These are phyloP conservation scores for Patella ulyssiponensis DNA, from an alignment of 2,888 invertebrate genomes.

Conservation along the genomic window DNA sequence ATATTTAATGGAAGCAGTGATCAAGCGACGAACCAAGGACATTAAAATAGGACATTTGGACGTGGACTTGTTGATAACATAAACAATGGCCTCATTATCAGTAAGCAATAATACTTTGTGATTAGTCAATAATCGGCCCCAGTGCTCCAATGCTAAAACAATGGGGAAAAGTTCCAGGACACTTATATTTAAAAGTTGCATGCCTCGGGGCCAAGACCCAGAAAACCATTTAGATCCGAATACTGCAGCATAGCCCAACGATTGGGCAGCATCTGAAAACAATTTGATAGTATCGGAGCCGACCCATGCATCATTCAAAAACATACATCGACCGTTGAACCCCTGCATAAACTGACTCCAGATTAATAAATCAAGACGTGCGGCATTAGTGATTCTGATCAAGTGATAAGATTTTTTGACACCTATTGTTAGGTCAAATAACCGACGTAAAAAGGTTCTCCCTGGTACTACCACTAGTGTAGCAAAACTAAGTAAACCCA, in stretches of 20 bases:
- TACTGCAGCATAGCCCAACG: slow-evolving; percentile 17
- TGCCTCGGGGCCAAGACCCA: slow-evolving; percentile 1
- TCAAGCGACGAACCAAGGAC: no score
- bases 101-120: no score
- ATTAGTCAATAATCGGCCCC: no score
- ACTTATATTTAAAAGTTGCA: slow-evolving; percentile 1
- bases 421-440: background rate
- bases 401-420: background rate
- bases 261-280: slow-evolving; percentile 10
- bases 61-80: no score
- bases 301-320: background rate
- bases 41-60: no score
- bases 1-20: no score
- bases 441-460: background rate
- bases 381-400: background rate
- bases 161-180: slow-evolving; percentile 14
- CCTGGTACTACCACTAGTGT: no score
- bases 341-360: slow-evolving; percentile 1
- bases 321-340: background rate
- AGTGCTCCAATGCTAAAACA: background rate
- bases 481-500: no score
- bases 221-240: slow-evolving; percentile 16
- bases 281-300: background rate
- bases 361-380: background rate
- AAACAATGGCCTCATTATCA: no score